Conservation (phyloP, 2,113 vertebrate genomes). For the Elanus axillaris region DNA sequence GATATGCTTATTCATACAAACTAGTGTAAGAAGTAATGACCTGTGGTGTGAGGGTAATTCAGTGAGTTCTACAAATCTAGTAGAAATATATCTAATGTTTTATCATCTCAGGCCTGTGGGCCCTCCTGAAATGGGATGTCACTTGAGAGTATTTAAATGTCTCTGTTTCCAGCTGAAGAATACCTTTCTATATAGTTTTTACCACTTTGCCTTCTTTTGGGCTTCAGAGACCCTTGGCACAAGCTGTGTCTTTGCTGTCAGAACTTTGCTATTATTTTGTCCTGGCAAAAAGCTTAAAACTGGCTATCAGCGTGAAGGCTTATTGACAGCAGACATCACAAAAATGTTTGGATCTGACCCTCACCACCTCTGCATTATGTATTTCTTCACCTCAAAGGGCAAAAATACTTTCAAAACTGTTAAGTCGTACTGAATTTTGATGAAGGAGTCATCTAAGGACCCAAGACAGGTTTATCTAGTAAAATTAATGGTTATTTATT, state of each 20-base stretch:
- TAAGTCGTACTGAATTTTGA: background rate
- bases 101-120: background rate
- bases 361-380: background rate
- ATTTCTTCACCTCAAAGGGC: background rate
- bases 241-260: background rate
- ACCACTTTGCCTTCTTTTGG: background rate
- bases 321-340: background rate
- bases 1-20: background rate
- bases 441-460: background rate
- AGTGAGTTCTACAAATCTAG: background rate
- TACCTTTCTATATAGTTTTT: background rate
- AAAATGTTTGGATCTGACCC: background rate
- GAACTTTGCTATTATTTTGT: background rate
- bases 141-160: background rate
- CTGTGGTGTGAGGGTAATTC: background rate
- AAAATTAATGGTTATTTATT: background rate
- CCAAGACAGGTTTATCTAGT: background rate
- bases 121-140: background rate
- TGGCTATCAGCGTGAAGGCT: background rate
- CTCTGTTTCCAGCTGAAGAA: background rate
- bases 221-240: background rate
- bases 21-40: background rate
- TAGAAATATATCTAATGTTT: background rate
- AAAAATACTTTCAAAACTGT: background rate
- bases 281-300: background rate